phyloP scores from a whole-genome alignment of 2,888 invertebrate species.

The Drosophila kuntzei region DNA sequence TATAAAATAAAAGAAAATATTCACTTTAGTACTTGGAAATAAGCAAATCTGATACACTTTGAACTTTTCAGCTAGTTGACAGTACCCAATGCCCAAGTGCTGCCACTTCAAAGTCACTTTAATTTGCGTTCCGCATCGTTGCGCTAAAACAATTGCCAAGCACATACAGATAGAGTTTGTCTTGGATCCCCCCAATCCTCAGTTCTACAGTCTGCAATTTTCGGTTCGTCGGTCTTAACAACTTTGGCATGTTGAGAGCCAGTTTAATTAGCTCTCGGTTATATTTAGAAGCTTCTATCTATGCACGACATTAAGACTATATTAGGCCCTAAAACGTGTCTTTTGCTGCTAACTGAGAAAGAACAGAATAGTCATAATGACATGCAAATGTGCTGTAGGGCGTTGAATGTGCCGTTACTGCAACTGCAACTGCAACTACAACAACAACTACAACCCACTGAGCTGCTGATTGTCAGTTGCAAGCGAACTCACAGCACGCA shows the following conservation, averaged over 20 bases:
- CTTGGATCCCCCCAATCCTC: slow-evolving; percentile 23
- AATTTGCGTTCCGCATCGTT: slow-evolving; percentile 71
- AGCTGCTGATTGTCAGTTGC: slow-evolving; percentile 32
- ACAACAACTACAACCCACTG: slow-evolving; percentile 33
- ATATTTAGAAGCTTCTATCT: slow-evolving; percentile 29
- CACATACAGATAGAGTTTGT: slow-evolving; percentile 20
- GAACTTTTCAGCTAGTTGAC: too few species aligned
- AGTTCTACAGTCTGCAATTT: slow-evolving; percentile 40
- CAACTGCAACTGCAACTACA: slow-evolving; percentile 21
- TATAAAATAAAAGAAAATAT: background rate
- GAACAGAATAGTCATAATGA: slow-evolving; percentile 35
- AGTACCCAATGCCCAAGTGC: slow-evolving; percentile 31
- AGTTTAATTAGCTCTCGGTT: slow-evolving; percentile 53
- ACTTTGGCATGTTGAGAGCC: slow-evolving; percentile 51
- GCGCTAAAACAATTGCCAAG: slow-evolving; percentile 66
- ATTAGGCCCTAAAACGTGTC: slow-evolving; percentile 22
- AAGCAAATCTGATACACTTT: slow-evolving; percentile 25
- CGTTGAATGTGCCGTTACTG: slow-evolving; percentile 39
- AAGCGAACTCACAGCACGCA: slow-evolving; percentile 41
- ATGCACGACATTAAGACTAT: background rate
- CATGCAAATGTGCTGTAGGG: slow-evolving; percentile 49
- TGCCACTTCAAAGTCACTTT: slow-evolving; percentile 56
- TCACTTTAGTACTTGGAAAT: background rate
- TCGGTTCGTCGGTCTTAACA: slow-evolving; percentile 64
- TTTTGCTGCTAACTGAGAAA: slow-evolving; percentile 5